These are phyloP conservation scores for Caloenas nicobarica DNA, from an alignment of 2,113 vertebrate genomes.

Conservation along the genomic window DNA sequence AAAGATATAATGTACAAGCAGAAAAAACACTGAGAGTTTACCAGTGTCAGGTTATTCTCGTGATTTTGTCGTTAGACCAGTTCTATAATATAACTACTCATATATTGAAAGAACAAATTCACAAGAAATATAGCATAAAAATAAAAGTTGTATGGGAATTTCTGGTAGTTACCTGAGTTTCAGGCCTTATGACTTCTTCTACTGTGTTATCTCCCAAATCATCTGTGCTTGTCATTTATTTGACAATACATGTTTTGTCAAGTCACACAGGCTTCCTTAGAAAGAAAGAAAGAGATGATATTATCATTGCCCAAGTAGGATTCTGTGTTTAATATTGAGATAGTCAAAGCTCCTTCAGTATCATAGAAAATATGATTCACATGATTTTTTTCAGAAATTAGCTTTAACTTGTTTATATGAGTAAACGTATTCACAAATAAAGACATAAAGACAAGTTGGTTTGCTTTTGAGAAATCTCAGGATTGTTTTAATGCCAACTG, in stretches of 20 bases:
- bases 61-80: neutral
- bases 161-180: neutral
- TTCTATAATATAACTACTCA: neutral
- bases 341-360: neutral
- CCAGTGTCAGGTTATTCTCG: neutral
- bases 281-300: neutral
- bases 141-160: neutral
- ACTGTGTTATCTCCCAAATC: neutral
- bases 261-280: conserved; percentile 3
- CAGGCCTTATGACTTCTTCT: neutral
- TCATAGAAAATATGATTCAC: neutral
- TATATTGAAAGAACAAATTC: neutral
- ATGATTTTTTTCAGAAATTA: neutral
- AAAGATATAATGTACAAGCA: neutral
- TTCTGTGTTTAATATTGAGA: neutral
- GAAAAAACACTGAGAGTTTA: neutral
- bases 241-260: conserved; percentile 11
- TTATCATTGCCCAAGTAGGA: neutral
- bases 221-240: neutral
- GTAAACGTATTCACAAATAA: neutral
- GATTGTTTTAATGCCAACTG: neutral
- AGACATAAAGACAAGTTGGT: neutral
- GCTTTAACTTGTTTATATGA: neutral
- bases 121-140: neutral
- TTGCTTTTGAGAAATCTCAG: neutral